phyloP scores from a whole-genome alignment of 2,888 invertebrate genomes.

The Carterocephalus palaemon region DNA sequence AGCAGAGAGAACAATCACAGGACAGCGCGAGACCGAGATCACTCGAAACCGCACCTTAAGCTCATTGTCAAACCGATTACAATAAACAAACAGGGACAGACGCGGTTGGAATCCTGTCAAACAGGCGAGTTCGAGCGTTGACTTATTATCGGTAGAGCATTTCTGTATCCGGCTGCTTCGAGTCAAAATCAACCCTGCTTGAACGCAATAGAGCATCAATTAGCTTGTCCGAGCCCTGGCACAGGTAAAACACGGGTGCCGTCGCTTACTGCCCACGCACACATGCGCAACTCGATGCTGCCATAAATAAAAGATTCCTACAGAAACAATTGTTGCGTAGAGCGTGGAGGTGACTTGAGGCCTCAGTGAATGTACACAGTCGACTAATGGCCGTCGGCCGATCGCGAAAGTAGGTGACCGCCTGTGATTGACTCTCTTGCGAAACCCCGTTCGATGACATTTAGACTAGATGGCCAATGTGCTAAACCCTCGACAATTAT shows the following conservation, averaged over 20 bases:
- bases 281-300: constrained; percentile 59
- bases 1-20: constrained; percentile 57
- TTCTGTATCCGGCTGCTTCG: constrained; percentile 49
- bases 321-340: constrained; percentile 79
- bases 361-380: constrained; percentile 71
- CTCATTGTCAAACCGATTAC: constrained; percentile 79
- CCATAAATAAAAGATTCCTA: constrained; percentile 79
- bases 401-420: constrained; percentile 80
- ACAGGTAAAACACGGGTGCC: constrained; percentile 76
- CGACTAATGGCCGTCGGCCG: constrained; percentile 72
- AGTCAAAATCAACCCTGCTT: constrained; percentile 41
- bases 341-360: constrained; percentile 76
- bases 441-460: constrained; percentile 78
- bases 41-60: constrained; percentile 80
- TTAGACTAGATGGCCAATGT: constrained; percentile 70
- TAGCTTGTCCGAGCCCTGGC: constrained; percentile 29
- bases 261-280: constrained; percentile 63
- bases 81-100: constrained; percentile 79
- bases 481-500: constrained; percentile 66
- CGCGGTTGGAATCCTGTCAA: constrained; percentile 80
- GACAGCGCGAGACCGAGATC: constrained; percentile 67
- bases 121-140: constrained; percentile 79
- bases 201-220: constrained; percentile 36
- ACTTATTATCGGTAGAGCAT: constrained; percentile 78
- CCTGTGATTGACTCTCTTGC: constrained; percentile 75